These are phyloP conservation scores for Chaitophorus viminalis DNA, from an alignment of 2,888 invertebrate species.

Conservation along the genomic window DNA sequence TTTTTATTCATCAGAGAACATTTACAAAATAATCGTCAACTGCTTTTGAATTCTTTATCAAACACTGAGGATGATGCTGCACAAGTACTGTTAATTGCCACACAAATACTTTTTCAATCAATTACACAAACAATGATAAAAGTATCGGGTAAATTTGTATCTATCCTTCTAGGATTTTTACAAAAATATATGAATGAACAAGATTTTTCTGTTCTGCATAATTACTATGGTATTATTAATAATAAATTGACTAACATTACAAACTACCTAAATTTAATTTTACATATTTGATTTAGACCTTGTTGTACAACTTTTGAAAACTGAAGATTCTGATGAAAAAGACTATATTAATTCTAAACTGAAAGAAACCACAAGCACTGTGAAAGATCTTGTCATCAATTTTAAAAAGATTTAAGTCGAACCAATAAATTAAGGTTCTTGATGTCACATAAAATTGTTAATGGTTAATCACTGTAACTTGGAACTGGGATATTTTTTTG, in stretches of 20 bases:
- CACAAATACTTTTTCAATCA: slow-evolving; percentile 82
- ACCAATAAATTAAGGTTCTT: not conserved
- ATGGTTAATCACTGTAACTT: not conserved
- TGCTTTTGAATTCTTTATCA: slow-evolving; percentile 75
- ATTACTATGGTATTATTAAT: slow-evolving; percentile 79
- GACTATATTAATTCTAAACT: slow-evolving; percentile 70
- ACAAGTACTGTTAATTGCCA: slow-evolving; percentile 79
- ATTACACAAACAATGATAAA: slow-evolving; percentile 85
- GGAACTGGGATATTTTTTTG: not conserved
- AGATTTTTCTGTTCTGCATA: slow-evolving; percentile 74
- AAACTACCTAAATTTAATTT: not conserved
- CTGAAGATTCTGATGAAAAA: slow-evolving; percentile 69
- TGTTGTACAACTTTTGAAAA: slow-evolving; percentile 73
- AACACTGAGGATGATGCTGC: slow-evolving; percentile 80
- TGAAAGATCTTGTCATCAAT: slow-evolving; percentile 67
- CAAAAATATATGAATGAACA: slow-evolving; percentile 76
- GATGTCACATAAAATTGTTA: not conserved
- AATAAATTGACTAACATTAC: too few species aligned
- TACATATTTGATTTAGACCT: slow-evolving; percentile 70
- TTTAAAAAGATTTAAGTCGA: slow-evolving; percentile 39
- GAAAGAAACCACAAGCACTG: slow-evolving; percentile 68
- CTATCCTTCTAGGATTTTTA: slow-evolving; percentile 79
- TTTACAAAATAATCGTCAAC: slow-evolving; percentile 57
- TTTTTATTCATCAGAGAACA: slow-evolving; percentile 35
- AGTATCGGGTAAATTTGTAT: slow-evolving; percentile 93